Conservation (phyloP, 1,140 invertebrate species). For the Procambarus clarkii region DNA sequence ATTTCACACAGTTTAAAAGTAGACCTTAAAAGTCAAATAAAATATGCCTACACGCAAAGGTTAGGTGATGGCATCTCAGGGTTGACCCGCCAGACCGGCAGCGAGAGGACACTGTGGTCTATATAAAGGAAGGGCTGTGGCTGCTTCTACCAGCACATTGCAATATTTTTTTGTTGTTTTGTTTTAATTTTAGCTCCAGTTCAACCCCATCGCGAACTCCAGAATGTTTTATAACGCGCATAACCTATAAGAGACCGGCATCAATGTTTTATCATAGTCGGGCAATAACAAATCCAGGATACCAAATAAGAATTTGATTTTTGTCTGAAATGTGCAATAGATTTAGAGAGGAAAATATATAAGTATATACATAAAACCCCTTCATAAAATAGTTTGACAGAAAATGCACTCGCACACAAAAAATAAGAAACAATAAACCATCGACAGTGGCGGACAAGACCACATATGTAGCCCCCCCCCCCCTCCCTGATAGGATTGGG, state of each 20-base stretch:
- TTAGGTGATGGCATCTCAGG: slow-evolving; percentile 44
- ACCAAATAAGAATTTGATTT: neutral
- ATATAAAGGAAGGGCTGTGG: neutral
- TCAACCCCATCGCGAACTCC: slow-evolving; percentile 3
- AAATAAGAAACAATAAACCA: slow-evolving; percentile 10
- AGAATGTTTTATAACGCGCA: neutral
- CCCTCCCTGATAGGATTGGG: slow-evolving; percentile 45
- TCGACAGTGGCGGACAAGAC: slow-evolving; percentile 35
- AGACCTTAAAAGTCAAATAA: neutral
- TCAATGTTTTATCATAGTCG: neutral
- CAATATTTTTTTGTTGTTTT: neutral
- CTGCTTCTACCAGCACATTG: neutral
- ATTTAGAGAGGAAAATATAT: neutral
- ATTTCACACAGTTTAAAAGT: neutral
- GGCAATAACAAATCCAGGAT: neutral
- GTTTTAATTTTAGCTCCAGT: neutral
- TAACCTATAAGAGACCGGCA: neutral
- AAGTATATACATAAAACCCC: slow-evolving; percentile 26
- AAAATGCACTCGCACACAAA: neutral
- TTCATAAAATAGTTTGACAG: slow-evolving; percentile 3
- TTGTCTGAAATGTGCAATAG: neutral
- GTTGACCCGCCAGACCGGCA: slow-evolving; percentile 20
- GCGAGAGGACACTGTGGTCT: neutral
- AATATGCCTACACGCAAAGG: slow-evolving; percentile 55
- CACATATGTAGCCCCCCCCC: slow-evolving; percentile 17